These are phyloP conservation scores for Eupithecia subfuscata DNA, from an alignment of 2,888 invertebrate genomes.

Conservation along the genomic window DNA sequence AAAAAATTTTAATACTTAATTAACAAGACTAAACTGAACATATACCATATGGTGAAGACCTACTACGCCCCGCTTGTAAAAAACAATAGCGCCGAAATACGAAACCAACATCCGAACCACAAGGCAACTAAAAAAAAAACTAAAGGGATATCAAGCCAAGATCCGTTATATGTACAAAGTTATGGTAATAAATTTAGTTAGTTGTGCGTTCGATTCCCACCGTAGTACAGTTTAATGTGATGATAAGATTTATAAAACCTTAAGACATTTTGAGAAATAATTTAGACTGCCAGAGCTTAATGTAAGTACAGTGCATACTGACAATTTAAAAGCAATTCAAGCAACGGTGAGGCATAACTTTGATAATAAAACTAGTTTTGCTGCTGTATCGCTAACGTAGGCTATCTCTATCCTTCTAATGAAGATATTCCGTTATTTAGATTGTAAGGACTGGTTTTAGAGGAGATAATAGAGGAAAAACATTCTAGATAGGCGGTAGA, in stretches of 20 bases:
- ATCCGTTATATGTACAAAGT: neutral
- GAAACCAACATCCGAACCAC: slow-evolving; percentile 1
- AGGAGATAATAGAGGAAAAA: slow-evolving; percentile 3
- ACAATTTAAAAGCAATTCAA: slow-evolving; percentile 21
- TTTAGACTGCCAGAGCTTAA: neutral
- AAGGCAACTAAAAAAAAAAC: neutral
- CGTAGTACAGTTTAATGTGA: neutral
- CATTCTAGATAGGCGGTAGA: neutral
- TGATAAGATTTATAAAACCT: too few species aligned
- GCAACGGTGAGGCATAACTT: slow-evolving; percentile 24
- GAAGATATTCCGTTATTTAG: slow-evolving; percentile 31
- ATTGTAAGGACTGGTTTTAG: slow-evolving; percentile 8
- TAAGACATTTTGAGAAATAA: neutral
- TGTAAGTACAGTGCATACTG: neutral
- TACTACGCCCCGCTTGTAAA: neutral
- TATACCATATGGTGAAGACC: neutral
- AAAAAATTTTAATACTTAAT: neutral
- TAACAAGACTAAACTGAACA: neutral
- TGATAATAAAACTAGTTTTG: slow-evolving; percentile 34
- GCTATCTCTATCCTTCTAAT: slow-evolving; percentile 26
- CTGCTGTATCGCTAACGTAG: slow-evolving; percentile 27
- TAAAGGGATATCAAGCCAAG: neutral
- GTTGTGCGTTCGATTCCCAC: neutral
- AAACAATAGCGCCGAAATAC: slow-evolving; percentile 1
- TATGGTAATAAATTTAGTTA: neutral